Evolutionary conservation across 2,888 invertebrate species (phyloP), one percentile per base, ranked within the genome.

Genomic region (Ecliptopera silaceata): DNA sequence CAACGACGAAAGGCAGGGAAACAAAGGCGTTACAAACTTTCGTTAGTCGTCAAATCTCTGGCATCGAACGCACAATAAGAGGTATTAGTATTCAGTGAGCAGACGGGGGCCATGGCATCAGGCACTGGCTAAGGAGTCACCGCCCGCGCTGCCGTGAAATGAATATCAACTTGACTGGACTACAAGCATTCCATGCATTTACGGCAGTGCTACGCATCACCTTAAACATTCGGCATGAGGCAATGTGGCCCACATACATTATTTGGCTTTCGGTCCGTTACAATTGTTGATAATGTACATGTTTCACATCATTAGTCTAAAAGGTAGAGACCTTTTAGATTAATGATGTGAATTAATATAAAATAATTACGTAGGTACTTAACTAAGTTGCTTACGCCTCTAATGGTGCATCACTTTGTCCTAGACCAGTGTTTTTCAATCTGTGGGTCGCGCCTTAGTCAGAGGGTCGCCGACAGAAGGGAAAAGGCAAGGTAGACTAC

Each of bases 21-120:
- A 86, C 84, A 84, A 86, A 86, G 80, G 78, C 79, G 77, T 84
- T 84, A 86, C 86, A 82, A 86, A 85, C 82, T 86, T 83, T 86
- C 82, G 79, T 82, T 82, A 75, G 74, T 70, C 77, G 65, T 67
- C 72, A 73, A 79, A 69, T 73, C 74, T 74, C 72, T 74, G 70
- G 77, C 74, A 77, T 80, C 69, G 72, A 69, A 69, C 69, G 72
- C 70, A 86, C 82, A 86, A 86, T 82, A 75, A 77, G 31, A 62
- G 70, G 56, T 74, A 91, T 91, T 91, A 88, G 86, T 89, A 91
- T 91, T 86, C 90, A 68, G 72, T 71, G 71, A 75, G 75, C 74
- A 70, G 71, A 72, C 69, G 70, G 68, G 77, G 75, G 77, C 79
- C 79, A 78, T 80, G 79, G 82, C 78, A 79, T 80, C 75, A 78